Percentiles rank a stretch among this genome's conserved stretches.
These are phyloP conservation scores for Catocala fraxini DNA, from an alignment of 2,888 invertebrate genomes.

Conservation along the genomic window DNA sequence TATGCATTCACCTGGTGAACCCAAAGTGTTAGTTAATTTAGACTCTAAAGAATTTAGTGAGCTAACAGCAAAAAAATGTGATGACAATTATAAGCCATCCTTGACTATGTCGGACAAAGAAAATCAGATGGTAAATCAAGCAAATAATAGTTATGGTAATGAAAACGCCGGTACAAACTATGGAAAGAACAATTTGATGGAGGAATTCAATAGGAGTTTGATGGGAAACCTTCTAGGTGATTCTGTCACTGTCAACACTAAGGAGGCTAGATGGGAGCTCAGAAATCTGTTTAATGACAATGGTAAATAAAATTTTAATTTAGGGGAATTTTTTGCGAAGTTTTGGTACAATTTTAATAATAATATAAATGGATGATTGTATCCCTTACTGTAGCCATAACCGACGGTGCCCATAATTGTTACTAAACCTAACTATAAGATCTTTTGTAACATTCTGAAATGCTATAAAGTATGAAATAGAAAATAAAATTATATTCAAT, in stretches of 20 bases:
- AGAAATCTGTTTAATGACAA: conserved; percentile 88
- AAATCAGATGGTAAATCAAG: conserved; percentile 61
- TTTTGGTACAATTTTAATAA: too few species aligned
- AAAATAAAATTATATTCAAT: too few species aligned
- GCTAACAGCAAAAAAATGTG: conserved; percentile 68
- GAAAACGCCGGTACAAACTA: conserved; percentile 68
- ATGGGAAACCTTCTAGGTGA: conserved; percentile 86
- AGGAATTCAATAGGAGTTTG: conserved; percentile 82
- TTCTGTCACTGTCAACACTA: conserved; percentile 90
- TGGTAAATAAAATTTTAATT: conserved; percentile 58
- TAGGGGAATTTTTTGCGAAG: too few species aligned
- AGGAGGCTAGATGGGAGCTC: conserved; percentile 90
- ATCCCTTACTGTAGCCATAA: too few species aligned
- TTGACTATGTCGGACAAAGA: conserved; percentile 68
- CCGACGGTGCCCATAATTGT: too few species aligned
- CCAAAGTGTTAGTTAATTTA: conserved; percentile 80
- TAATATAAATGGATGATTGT: too few species aligned
- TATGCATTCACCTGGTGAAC: conserved; percentile 84
- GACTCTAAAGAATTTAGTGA: conserved; percentile 84
- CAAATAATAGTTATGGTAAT: conserved; percentile 57
- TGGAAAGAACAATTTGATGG: conserved; percentile 80
- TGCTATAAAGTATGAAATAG: too few species aligned
- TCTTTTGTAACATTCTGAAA: too few species aligned
- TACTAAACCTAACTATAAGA: too few species aligned
- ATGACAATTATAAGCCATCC: conserved; percentile 66